Evolutionary conservation across 2,113 vertebrate species (phyloP), one percentile per base, ranked within the genome.

Genomic region (Phalacrocorax pelagicus): DNA sequence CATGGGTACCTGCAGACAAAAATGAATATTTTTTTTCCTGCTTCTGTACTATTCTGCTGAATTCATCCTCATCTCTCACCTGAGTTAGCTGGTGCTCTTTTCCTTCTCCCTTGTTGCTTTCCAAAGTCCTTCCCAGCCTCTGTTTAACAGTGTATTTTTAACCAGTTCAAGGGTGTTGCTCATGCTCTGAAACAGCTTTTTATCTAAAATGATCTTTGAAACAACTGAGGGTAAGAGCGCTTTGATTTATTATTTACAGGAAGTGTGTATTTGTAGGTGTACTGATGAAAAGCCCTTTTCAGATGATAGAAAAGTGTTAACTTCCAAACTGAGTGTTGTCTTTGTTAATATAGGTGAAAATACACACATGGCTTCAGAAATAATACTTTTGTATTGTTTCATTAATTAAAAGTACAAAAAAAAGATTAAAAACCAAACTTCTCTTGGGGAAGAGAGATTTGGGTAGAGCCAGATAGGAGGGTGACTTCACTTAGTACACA

Each of bases 231-330:
- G 12, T 62, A 77, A 83, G 52, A 86, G 20, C 6, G 5, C 15
- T 88, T 94, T 93, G 57, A 86, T 94, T 92, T 95, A 59, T 89
- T 73, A 85, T 93, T 93, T 86, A 85, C 65, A 65, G 40, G 54
- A 91, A 82, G 23, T 51, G 27, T 71, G 23, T 67, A 34, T 51
- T 94, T 84, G 59, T 83, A 74, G 72, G 34, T 88, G 42, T 86
- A 38, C 30, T 96, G 82, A 86, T 94, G 67, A 93, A 94, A 81
- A 89, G 57, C 47, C 49, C 62, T 79, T 72, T 3, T 54, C 40
- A 85, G 67, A 95, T 22, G 12, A 57, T 32, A 75, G 38, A 79
- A 78, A 79, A 89, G 5, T 36, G 46, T 84, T 85, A 94, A 75
- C 26, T 96, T 96, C 63, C 36, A 62, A 55, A 57, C 34, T 24